Evolutionary conservation across 23 tunicate species (phyloP).

Genomic region (Styela plicata): DNA sequence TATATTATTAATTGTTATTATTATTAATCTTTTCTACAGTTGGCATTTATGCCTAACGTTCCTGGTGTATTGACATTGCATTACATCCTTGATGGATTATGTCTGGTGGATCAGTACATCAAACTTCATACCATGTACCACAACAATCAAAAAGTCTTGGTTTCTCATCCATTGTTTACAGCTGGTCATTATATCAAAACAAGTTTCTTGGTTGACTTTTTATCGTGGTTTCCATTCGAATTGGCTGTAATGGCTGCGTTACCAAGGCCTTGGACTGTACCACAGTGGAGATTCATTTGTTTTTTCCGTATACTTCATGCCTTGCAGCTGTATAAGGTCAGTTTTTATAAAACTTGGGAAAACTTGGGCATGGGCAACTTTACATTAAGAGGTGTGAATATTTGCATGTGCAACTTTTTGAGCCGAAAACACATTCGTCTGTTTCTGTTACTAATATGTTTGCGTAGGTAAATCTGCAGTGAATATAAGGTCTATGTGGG

Average conservation of each 20-base stretch:
- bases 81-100: slow-evolving; percentile 54
- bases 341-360: too few relatives aligned
- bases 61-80: slow-evolving; percentile 43
- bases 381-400: too few relatives aligned
- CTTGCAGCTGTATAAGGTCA: slow-evolving; percentile 68
- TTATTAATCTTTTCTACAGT: slow-evolving; percentile 28
- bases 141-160: slow-evolving; percentile 42
- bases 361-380: too few relatives aligned
- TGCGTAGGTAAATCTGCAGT: too few relatives aligned
- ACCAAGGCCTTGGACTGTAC: slow-evolving; percentile 33
- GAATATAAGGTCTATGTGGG: too few relatives aligned
- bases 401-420: too few relatives aligned
- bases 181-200: slow-evolving; percentile 60
- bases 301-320: slow-evolving; percentile 44
- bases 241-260: slow-evolving; percentile 24
- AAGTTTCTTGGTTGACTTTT: slow-evolving; percentile 56
- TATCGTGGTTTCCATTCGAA: slow-evolving; percentile 94
- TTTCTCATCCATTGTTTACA: slow-evolving; percentile 57
- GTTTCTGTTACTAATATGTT: too few relatives aligned
- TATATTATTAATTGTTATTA: too few relatives aligned
- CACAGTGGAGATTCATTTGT: slow-evolving; percentile 72
- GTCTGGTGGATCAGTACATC: slow-evolving; percentile 59
- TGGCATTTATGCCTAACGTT: slow-evolving; percentile 60
- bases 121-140: slow-evolving; percentile 69
- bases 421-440: too few relatives aligned